Evolutionary conservation across 2,113 vertebrate species (phyloP).

Genomic region (Dicrurus megarhynchus): DNA sequence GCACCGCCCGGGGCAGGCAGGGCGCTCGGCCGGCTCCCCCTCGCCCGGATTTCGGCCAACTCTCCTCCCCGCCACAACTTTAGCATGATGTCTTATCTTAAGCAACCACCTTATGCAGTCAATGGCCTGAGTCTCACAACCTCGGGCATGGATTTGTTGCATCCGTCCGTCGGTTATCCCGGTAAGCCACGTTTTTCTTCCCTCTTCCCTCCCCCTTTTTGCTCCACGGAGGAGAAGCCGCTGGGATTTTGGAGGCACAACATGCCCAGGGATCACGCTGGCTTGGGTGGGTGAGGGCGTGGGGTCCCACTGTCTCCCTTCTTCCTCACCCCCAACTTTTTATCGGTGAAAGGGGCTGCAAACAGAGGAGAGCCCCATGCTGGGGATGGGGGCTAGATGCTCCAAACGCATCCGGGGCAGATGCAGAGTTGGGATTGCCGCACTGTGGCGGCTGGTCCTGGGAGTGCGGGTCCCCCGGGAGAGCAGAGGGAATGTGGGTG

Average conservation of each 20-base stretch:
- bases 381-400: neutral
- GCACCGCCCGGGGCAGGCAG: conserved; percentile 45
- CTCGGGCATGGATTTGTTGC: conserved; percentile 95
- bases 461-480: neutral
- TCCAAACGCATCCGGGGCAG: neutral
- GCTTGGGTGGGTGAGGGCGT: neutral
- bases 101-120: conserved; percentile 97
- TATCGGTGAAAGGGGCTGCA: neutral
- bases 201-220: neutral
- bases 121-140: conserved; percentile 96
- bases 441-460: neutral
- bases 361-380: neutral
- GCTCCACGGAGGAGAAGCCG: neutral
- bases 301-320: neutral
- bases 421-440: neutral
- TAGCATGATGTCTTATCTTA: conserved; percentile 99
- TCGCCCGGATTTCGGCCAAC: conserved; percentile 60
- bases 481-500: neutral
- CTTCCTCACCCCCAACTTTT: neutral
- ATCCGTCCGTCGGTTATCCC: conserved; percentile 97
- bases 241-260: neutral
- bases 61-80: conserved; percentile 75
- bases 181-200: conserved; percentile 76
- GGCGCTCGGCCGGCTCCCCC: conserved; percentile 64
- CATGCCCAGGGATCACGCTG: neutral